Evolutionary conservation across 2,888 invertebrate genomes (phyloP), one percentile per base, ranked within the genome.

Genomic region (Ceriagrion tenellum): DNA sequence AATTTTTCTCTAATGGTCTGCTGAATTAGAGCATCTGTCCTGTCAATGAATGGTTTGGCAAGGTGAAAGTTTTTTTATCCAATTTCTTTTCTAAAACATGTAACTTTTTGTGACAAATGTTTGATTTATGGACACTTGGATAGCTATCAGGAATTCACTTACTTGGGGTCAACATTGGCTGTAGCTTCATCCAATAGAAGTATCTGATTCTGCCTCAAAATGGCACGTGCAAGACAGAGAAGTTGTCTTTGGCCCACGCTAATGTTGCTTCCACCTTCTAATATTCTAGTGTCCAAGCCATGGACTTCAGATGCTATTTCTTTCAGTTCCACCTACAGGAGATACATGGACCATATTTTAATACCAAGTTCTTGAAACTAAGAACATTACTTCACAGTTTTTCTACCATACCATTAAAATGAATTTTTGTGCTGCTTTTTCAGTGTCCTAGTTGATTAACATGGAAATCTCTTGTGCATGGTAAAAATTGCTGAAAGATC

Each of bases 21-120:
- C 97, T 99, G 99, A 96, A 99, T 99, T 95, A 99, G 97, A 90
- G 97, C 98, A 97, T 99, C 99, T 26, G 99, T 99, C 96, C 97
- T 97, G 96, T 40, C 96, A 96, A 59, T 93, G 59, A 59, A 40
- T 59, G 20, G 30, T 30, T 26, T 23, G 12, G 18, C 35, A 26
- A 6, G 3, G 69, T 69, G 26, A 69, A 88, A 55, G 20, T 0
- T 89, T 26, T 89, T 35, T 89, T 40, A 88, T 47, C 8, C 47
- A 47, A 8, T 47, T 47, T 47, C 8, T 8, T 47, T 47, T 8
- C 47, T 8, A 47, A 8, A 2, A 4, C 2, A 47, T 8, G 4
- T 47, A 47, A 59, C 59, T 59, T 55, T 55, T 89, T 89, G 23
- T 16, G 35, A 89, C 16, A 89, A 89, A 89, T 10, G 4, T 30